Evolutionary conservation across 2,113 vertebrate species (phyloP).

Genomic region (Panurus biarmicus): DNA sequence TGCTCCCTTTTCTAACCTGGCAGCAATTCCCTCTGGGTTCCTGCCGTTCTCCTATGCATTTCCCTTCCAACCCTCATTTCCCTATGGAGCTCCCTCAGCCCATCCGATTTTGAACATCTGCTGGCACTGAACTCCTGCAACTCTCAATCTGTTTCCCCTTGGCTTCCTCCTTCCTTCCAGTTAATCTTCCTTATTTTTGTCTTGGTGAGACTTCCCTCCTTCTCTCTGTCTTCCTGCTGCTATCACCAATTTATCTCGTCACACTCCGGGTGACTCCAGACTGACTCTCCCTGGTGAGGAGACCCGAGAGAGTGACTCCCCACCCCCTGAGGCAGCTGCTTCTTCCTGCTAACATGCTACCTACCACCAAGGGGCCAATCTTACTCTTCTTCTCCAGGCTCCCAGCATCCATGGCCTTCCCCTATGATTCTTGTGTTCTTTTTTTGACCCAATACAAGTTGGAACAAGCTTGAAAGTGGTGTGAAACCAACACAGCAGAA

Average conservation of each 20-base stretch:
- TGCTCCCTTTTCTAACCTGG: slow-evolving; percentile 53
- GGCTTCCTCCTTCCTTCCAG: slow-evolving; percentile 52
- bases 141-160: slow-evolving; percentile 56
- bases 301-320: not conserved
- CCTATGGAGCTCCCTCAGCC: slow-evolving; percentile 30
- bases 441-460: not conserved
- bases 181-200: slow-evolving; percentile 55
- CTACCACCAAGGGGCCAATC: not conserved
- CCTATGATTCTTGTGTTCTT: not conserved
- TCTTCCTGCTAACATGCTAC: not conserved
- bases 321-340: not conserved
- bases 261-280: not conserved
- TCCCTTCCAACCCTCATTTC: slow-evolving; percentile 48
- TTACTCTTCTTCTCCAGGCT: not conserved
- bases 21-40: slow-evolving; percentile 23
- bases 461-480: not conserved
- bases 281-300: not conserved
- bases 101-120: slow-evolving; percentile 45
- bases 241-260: not conserved
- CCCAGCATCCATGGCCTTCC: not conserved
- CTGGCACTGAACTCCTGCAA: slow-evolving; percentile 55
- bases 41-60: slow-evolving; percentile 22
- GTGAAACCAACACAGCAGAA: not conserved
- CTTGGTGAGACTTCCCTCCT: slow-evolving; percentile 24
- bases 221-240: not conserved